Base-by-base conservation (phyloP, 2,113 vertebrate genomes). In the Alligator sinensis region DNA sequence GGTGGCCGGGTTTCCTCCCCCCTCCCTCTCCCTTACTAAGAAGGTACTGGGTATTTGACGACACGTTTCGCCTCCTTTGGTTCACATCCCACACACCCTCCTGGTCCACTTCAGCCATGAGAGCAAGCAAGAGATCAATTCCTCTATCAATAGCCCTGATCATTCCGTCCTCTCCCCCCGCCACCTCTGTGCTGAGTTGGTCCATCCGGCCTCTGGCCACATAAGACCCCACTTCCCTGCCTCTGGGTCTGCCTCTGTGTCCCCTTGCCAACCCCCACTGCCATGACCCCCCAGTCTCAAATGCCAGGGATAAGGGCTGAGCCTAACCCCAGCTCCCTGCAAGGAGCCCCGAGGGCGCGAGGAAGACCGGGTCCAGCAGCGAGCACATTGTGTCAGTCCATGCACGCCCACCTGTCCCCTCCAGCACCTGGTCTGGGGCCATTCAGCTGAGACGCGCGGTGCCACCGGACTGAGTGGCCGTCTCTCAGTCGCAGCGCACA, bases 341-440 rank as follows among this genome's bases (percentile, higher is more conserved):
- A 28, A 17, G 86, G 22, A 60, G 58, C 19, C 84, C 70, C 10
- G 82, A 6, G 93, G 12, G 72, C 11, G 19, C 5, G 6, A 21
- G 18, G 34, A 55, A 77, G 92, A 70, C 86, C 54, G 47, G 47
- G 58, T 9, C 47, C 63, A 2, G 83, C 24, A 81, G 6, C 75
- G 15, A 70, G 63, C 61, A 15, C 92, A n/a, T 76, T 78, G 75
- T 66, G 77, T 47, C 88, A 68, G 88, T 76, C 78, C 78, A n/a
- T 84, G 62, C 95, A 91, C 84, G 86, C 90, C 72, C 0, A 72
- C n/a, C 92, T 96, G 93, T 91, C 95, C 81, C 86, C 90, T 86
- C 81, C 12, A 66, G 89, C 87, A 66, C 70, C 64, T 75, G 88
- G 58, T 84, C 84, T 59, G 86, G 47, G n/a, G 86, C 90, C 0